Percentiles rank a stretch among this genome's conserved stretches.
Evolutionary conservation across 2,113 vertebrate genomes (phyloP).

Genomic region (Otus sunia): DNA sequence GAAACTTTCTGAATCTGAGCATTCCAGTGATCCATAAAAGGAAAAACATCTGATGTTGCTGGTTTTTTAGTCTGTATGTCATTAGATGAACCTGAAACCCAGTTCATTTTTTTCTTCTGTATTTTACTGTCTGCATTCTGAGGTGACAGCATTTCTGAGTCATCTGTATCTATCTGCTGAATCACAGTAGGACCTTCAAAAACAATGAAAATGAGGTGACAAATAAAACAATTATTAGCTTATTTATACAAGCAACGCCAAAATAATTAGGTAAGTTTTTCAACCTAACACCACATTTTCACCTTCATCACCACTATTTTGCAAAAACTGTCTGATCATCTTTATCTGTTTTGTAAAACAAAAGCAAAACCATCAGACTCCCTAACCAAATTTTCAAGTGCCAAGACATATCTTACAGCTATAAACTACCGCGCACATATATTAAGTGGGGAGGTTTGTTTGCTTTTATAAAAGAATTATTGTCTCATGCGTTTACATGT

Average conservation of each 20-base stretch:
- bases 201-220: slow-evolving; percentile 26
- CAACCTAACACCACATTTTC: neutral
- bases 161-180: slow-evolving; percentile 54
- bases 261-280: slow-evolving; percentile 5
- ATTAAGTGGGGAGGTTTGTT: neutral
- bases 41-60: slow-evolving; percentile 65
- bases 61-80: slow-evolving; percentile 19
- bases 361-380: neutral
- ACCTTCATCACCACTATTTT: neutral
- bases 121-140: slow-evolving; percentile 53
- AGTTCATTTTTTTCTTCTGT: slow-evolving; percentile 42
- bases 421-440: neutral
- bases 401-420: neutral
- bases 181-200: slow-evolving; percentile 63
- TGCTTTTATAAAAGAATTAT: neutral
- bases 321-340: neutral
- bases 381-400: neutral
- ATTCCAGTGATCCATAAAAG: slow-evolving; percentile 91
- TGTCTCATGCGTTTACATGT: neutral
- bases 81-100: neutral
- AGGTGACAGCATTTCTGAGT: slow-evolving; percentile 59
- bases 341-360: neutral
- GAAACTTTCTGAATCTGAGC: slow-evolving; percentile 82
- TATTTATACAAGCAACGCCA: neutral
- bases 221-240: slow-evolving; percentile 2